phyloP scores from a whole-genome alignment of 2,797 vertebrate genomes.

The Echeneis naucrates region DNA sequence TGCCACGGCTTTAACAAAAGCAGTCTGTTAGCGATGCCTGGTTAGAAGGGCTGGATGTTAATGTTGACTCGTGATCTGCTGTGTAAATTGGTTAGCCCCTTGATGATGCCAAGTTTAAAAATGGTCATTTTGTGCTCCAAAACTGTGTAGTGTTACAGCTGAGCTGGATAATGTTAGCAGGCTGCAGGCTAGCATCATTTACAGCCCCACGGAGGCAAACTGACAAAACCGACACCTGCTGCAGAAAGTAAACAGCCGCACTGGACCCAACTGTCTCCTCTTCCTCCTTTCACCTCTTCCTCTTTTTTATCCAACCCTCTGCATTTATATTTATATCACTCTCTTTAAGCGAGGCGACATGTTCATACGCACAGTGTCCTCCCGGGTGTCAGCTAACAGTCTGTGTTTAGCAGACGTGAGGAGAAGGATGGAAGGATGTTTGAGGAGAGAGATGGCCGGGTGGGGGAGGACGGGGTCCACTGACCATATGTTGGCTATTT shows the following conservation, averaged over 20 bases:
- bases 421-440: slow-evolving; percentile 51
- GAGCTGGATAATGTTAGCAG: neutral
- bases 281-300: neutral
- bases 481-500: slow-evolving; percentile 82
- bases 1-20: too few relatives aligned
- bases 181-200: neutral
- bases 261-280: neutral
- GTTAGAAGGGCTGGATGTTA: too few relatives aligned
- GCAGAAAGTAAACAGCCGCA: slow-evolving; percentile 56
- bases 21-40: too few relatives aligned
- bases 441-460: slow-evolving; percentile 21
- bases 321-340: slow-evolving; percentile 27
- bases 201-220: slow-evolving; percentile 53
- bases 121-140: neutral
- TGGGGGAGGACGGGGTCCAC: slow-evolving; percentile 52
- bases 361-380: neutral
- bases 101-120: neutral
- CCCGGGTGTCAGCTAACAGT: slow-evolving; percentile 60
- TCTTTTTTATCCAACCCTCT: slow-evolving; percentile 5
- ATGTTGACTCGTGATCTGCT: too few relatives aligned
- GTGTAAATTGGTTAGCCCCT: neutral
- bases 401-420: slow-evolving; percentile 48
- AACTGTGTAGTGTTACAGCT: neutral
- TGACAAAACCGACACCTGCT: slow-evolving; percentile 61
- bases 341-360: slow-evolving; percentile 15